A percentile compares a stretch with the other conserved stretches of the same genome.
Evolutionary conservation across 2,888 invertebrate species (phyloP).

Genomic region (Cremastobaeus sp.): DNA sequence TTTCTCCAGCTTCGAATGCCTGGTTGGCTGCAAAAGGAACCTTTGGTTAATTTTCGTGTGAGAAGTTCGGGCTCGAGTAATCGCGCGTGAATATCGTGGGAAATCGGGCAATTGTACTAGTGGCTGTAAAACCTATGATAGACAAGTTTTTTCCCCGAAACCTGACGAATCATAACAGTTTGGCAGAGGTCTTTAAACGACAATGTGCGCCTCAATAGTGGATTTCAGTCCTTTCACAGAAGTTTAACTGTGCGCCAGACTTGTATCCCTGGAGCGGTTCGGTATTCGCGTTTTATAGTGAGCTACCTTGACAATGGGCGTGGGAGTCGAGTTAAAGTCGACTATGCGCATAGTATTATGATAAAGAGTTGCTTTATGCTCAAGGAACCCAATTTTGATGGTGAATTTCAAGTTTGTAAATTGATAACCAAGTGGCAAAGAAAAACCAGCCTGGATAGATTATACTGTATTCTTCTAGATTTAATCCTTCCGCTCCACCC

Average conservation of each 20-base stretch:
- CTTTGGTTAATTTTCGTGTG: conserved; percentile 17
- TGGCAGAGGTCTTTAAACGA: conserved; percentile 70
- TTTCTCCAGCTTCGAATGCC: conserved; percentile 96
- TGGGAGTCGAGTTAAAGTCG: conserved; percentile 74
- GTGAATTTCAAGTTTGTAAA: conserved; percentile 24
- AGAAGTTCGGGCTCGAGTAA: conserved; percentile 6
- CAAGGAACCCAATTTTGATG: conserved; percentile 47
- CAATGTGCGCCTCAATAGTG: conserved; percentile 69
- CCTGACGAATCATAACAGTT: conserved; percentile 62
- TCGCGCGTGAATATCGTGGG: conserved; percentile 42
- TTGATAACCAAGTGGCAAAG: no score
- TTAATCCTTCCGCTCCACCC: no score
- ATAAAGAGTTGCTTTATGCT: conserved; percentile 68
- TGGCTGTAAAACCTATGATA: conserved; percentile 61
- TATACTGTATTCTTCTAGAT: no score
- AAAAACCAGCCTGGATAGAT: no score
- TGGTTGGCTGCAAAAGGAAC: conserved; percentile 85
- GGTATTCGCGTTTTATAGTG: conserved; percentile 71
- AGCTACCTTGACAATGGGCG: conserved; percentile 74
- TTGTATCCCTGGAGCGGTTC: conserved; percentile 64
- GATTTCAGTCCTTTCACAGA: conserved; percentile 67
- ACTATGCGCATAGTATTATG: conserved; percentile 67
- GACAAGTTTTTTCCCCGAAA: conserved; percentile 53
- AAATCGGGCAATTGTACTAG: conserved; percentile 54
- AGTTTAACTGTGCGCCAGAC: conserved; percentile 59